Evolutionary conservation across 2,113 vertebrate genomes (phyloP).

Genomic region (Sitta europaea): DNA sequence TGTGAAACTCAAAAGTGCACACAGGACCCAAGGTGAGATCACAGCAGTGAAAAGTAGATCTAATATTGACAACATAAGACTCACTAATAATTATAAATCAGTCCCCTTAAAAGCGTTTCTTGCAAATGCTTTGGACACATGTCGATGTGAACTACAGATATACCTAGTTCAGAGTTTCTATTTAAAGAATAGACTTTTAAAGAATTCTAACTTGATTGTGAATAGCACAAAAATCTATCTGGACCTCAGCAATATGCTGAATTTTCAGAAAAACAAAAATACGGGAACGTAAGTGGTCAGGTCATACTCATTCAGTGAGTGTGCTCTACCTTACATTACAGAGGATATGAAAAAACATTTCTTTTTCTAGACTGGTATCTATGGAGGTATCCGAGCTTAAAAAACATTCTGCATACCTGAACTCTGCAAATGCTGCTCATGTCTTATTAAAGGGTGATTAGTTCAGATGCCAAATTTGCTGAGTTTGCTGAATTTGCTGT

Average conservation of each 20-base stretch:
- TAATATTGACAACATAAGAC: not conserved
- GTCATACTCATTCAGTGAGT: not conserved
- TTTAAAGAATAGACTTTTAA: not conserved
- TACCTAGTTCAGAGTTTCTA: not conserved
- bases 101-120: not conserved
- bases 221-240: not conserved
- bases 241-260: not conserved
- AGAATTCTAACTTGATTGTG: not conserved
- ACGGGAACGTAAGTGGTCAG: not conserved
- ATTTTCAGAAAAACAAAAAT: not conserved
- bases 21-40: rapidly evolving
- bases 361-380: not conserved
- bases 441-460: not conserved
- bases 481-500: not conserved
- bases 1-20: not conserved
- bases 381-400: not conserved
- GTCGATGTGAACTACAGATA: not conserved
- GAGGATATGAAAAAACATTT: not conserved
- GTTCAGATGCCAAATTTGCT: not conserved
- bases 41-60: rapidly evolving
- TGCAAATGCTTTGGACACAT: not conserved
- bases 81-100: not conserved
- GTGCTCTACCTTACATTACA: not conserved
- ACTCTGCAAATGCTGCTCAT: not conserved
- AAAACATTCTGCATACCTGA: not conserved